Evolutionary conservation across 1,140 invertebrate genomes (phyloP), one percentile per base, ranked within the genome.

Genomic region (Hesperophylax magnus): DNA sequence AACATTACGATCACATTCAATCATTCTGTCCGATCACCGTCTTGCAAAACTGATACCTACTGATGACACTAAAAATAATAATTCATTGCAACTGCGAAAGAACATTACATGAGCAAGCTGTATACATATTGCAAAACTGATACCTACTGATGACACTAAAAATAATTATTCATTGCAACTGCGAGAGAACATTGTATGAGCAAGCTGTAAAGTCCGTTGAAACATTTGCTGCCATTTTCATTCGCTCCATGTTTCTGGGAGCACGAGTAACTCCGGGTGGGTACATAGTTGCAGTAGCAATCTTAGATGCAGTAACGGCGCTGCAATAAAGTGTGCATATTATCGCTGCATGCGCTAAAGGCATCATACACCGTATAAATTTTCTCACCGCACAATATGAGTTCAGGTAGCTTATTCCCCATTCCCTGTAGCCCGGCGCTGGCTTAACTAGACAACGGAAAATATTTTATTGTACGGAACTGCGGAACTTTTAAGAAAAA

Each of bases 291-390:
- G 18, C 39, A 47, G 39, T 47, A 47, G 69, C 69, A 72, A 72
- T 72, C 69, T 72, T 54, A 53, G 47, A 24, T 47, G 47, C 53
- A 52, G 69, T 56, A 72, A 54, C 34, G n/a, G 69, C 18, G 39
- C 24, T 14, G 82, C 78, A 84, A 84, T 84, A 84, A 84, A 84
- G 80, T 82, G 83, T 60, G 71, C 54, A 78, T 80, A 82, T 81
- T 84, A 84, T 82, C 79, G 80, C 56, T 67, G 58, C 53, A 60
- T 63, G 78, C 80, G 63, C 79, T 78, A 82, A 78, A 47, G 74
- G 75, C 83, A 82, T 81, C 83, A 80, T 82, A 74, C 78, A 80
- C 75, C 60, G 24, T 74, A 81, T 84, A 81, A 84, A 84, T 81
- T 82, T 82, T 31, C 31, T 47, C n/a, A 63, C 81, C 72, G 47